phyloP scores from a whole-genome alignment of 2,113 vertebrate species.

The Mesitornis unicolor region DNA sequence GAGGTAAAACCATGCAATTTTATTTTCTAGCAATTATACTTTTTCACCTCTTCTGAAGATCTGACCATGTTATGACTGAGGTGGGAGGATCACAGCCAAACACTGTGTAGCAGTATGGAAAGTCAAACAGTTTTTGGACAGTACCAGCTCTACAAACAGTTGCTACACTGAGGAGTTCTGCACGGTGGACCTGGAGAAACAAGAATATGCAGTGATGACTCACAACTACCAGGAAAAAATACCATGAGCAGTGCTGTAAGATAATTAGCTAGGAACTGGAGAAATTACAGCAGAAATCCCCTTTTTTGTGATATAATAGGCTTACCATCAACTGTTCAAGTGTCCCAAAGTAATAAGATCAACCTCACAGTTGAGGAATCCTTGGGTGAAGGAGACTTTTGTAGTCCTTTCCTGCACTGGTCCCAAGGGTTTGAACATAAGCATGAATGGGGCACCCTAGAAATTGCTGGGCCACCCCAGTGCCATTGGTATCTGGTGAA shows the following conservation, averaged over 20 bases:
- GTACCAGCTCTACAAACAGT: background rate
- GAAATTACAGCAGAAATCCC: background rate
- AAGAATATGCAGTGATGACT: background rate
- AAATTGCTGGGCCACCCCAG: background rate
- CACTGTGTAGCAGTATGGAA: background rate
- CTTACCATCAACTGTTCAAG: background rate
- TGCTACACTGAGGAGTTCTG: background rate
- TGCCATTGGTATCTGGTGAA: background rate
- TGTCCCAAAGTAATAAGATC: background rate
- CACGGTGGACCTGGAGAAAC: background rate
- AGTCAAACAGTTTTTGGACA: background rate
- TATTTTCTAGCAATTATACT: background rate
- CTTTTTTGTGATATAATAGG: background rate
- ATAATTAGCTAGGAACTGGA: conserved; percentile 5
- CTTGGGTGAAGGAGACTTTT: conserved; percentile 12
- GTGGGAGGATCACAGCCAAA: background rate
- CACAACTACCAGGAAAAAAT: background rate
- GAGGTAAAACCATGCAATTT: background rate
- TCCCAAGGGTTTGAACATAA: background rate
- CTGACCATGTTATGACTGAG: background rate
- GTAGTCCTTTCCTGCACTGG: background rate
- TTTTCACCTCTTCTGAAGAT: background rate
- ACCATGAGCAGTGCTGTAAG: background rate
- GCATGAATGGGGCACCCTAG: background rate
- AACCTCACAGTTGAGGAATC: background rate